Evolutionary conservation across 2,888 invertebrate genomes (phyloP).

Genomic region (Nebria salina): DNA sequence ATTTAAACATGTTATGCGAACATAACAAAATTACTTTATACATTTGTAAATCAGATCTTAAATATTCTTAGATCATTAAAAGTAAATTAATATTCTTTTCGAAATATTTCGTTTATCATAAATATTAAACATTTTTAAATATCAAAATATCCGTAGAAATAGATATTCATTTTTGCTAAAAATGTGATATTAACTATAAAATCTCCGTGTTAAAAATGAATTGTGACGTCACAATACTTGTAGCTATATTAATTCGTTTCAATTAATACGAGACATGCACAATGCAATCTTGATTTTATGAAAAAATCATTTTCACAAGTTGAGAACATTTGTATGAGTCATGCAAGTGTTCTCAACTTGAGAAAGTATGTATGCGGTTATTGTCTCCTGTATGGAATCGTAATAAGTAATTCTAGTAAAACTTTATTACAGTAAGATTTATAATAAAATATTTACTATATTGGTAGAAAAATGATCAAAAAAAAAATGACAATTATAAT

Average conservation of each 20-base stretch:
- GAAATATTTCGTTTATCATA: not conserved
- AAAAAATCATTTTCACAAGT: no score
- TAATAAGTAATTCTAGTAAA: no score
- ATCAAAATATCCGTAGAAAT: not conserved
- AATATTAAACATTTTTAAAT: not conserved
- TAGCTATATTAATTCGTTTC: not conserved
- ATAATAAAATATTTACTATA: no score
- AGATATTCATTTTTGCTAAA: not conserved
- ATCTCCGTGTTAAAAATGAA: not conserved
- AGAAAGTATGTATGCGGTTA: no score
- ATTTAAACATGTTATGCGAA: not conserved
- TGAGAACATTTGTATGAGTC: no score
- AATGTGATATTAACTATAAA: not conserved
- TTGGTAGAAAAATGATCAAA: not conserved
- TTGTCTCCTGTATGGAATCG: no score
- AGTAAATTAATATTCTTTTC: no score
- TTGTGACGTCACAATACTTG: not conserved
- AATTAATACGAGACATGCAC: not conserved
- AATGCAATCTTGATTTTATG: not conserved
- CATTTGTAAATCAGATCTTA: not conserved
- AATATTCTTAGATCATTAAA: not conserved
- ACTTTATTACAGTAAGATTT: not conserved
- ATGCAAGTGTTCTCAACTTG: no score
- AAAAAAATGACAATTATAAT: not conserved
- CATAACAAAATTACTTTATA: not conserved